phyloP scores from a whole-genome alignment of 2,888 invertebrate genomes.

The Clistopyga incitator region DNA sequence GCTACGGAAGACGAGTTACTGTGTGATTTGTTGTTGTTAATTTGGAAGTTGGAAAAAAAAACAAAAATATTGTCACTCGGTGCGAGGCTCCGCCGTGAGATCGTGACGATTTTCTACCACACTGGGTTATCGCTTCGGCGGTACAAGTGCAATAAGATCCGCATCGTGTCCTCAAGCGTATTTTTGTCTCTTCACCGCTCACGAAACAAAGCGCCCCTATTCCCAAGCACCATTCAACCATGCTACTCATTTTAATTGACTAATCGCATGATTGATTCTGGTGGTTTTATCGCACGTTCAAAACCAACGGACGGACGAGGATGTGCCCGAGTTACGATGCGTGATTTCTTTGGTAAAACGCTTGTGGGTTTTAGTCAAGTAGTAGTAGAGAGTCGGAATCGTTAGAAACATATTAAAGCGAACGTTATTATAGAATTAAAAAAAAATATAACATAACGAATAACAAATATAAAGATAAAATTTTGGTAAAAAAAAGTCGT shows the following conservation, averaged over 20 bases:
- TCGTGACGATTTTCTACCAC: conserved; percentile 66
- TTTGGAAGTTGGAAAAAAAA: neutral
- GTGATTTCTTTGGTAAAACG: conserved; percentile 48
- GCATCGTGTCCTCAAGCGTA: conserved; percentile 62
- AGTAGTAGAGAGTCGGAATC: conserved; percentile 51
- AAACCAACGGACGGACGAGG: conserved; percentile 39
- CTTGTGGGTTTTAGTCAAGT: conserved; percentile 58
- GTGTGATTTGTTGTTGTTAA: conserved; percentile 10
- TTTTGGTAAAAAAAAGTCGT: conserved; percentile 35
- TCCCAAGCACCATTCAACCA: conserved; percentile 76
- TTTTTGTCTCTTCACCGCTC: conserved; percentile 20
- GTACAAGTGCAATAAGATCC: conserved; percentile 17
- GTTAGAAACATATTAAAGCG: conserved; percentile 64
- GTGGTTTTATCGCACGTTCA: conserved; percentile 53
- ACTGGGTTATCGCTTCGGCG: conserved; percentile 68
- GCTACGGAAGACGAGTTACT: neutral
- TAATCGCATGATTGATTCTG: conserved; percentile 67
- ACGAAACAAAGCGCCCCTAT: conserved; percentile 66
- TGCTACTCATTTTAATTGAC: conserved; percentile 72
- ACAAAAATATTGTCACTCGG: conserved; percentile 1
- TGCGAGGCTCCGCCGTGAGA: neutral
- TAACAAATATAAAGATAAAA: conserved; percentile 43
- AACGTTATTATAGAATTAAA: conserved; percentile 53
- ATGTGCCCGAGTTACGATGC: conserved; percentile 58
- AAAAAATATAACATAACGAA: conserved; percentile 23